phyloP scores from a whole-genome alignment of 2,888 invertebrate genomes.

The Cacoxenus indagator region DNA sequence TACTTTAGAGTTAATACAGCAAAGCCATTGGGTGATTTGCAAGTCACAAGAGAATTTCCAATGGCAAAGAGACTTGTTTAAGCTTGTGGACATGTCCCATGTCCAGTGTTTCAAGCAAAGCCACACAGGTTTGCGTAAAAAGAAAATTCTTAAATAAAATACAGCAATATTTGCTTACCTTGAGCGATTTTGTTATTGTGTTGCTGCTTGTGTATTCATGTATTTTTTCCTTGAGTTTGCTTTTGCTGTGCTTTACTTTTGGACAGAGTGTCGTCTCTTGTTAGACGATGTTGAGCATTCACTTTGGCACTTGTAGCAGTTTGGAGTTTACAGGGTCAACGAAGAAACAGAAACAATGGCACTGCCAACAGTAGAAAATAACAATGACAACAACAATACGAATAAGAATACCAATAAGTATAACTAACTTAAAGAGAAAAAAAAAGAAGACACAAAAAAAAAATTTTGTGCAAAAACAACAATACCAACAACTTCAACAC shows the following conservation, averaged over 20 bases:
- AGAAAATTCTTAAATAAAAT: background rate
- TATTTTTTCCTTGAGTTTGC: background rate
- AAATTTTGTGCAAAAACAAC: background rate
- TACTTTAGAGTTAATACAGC: too few relatives aligned
- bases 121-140: background rate
- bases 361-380: slow-evolving; percentile 16
- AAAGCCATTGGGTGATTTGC: too few relatives aligned
- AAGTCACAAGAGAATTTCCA: too few relatives aligned
- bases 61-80: too few relatives aligned
- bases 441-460: background rate
- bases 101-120: background rate
- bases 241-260: background rate
- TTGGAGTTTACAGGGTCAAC: slow-evolving; percentile 61
- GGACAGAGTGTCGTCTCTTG: background rate
- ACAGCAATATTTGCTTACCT: background rate
- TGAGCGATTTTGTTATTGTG: background rate
- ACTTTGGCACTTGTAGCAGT: slow-evolving; percentile 53
- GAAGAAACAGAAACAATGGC: slow-evolving; percentile 51
- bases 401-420: background rate
- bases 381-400: background rate
- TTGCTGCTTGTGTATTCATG: background rate
- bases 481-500: slow-evolving; percentile 1
- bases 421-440: slow-evolving; percentile 1
- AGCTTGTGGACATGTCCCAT: too few relatives aligned
- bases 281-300: slow-evolving; percentile 14